These are phyloP conservation scores for Parazoanthus atlanticus DNA, from an alignment of 92 coral and sea anemone genomes.

Conservation along the genomic window DNA sequence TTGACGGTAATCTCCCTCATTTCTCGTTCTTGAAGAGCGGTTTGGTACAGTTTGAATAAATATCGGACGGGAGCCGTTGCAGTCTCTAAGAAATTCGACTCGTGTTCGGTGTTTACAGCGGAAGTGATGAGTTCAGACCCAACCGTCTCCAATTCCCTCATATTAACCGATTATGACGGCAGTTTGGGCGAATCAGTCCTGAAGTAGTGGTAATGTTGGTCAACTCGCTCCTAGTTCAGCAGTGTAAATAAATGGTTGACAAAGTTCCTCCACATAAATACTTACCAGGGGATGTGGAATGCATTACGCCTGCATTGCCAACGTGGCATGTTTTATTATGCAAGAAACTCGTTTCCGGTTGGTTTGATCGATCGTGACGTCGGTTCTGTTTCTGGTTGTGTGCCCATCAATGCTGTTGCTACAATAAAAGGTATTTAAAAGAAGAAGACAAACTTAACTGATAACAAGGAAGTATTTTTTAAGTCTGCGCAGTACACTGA, in stretches of 20 bases:
- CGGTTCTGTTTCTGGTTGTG: slow-evolving; percentile 12
- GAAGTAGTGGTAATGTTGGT: not conserved
- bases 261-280: slow-evolving; percentile 26
- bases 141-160: slow-evolving; percentile 17
- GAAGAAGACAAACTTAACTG: too few relatives aligned
- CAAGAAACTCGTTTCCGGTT: not conserved
- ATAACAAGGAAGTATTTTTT: too few relatives aligned
- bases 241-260: not conserved
- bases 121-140: slow-evolving; percentile 4
- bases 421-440: too few relatives aligned
- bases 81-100: slow-evolving; percentile 56
- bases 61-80: slow-evolving; percentile 71
- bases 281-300: slow-evolving; percentile 5
- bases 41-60: slow-evolving; percentile 73
- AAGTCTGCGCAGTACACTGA: too few relatives aligned
- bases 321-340: slow-evolving; percentile 29
- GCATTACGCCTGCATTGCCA: slow-evolving; percentile 22
- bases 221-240: not conserved
- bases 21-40: slow-evolving; percentile 66
- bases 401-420: too few relatives aligned
- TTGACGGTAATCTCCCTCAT: slow-evolving; percentile 61
- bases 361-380: not conserved
- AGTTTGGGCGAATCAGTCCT: not conserved
- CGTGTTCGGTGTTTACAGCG: slow-evolving; percentile 48
- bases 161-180: not conserved